phyloP scores from a whole-genome alignment of 2,888 invertebrate genomes.

The Drosophila austrosaltans region DNA sequence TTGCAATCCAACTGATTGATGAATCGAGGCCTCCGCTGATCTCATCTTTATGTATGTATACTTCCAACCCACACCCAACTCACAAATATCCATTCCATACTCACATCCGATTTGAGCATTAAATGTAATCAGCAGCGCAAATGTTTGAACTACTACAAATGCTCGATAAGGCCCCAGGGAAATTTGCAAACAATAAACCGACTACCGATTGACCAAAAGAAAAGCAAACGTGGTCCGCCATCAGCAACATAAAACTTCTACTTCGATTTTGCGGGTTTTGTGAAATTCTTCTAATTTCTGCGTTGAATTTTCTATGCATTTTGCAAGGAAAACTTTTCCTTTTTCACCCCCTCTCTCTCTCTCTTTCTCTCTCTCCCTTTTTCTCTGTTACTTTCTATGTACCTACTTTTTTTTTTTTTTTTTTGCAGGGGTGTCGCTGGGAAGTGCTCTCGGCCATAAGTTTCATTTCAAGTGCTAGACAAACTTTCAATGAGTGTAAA shows the following conservation, averaged over 20 bases:
- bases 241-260: slow-evolving; percentile 31
- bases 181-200: slow-evolving; percentile 67
- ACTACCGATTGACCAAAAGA: slow-evolving; percentile 18
- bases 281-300: slow-evolving; percentile 48
- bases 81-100: background rate
- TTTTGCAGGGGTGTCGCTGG: slow-evolving; percentile 32
- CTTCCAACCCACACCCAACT: too few species aligned
- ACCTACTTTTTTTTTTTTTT: slow-evolving; percentile 6
- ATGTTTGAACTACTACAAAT: slow-evolving; percentile 59
- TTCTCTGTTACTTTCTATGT: slow-evolving; percentile 23
- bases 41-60: background rate
- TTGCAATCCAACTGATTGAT: slow-evolving; percentile 47
- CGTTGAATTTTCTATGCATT: slow-evolving; percentile 49
- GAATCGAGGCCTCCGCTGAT: slow-evolving; percentile 29
- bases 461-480: slow-evolving; percentile 32
- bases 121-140: slow-evolving; percentile 69
- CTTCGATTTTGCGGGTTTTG: slow-evolving; percentile 40
- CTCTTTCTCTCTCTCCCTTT: background rate
- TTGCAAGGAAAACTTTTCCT: slow-evolving; percentile 33
- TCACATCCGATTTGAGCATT: slow-evolving; percentile 65
- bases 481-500: slow-evolving; percentile 43
- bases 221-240: slow-evolving; percentile 14
- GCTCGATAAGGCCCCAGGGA: slow-evolving; percentile 62
- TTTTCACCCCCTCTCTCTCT: background rate
- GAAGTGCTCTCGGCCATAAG: slow-evolving; percentile 35